Percentiles rank a stretch among this genome's conserved stretches.
These are phyloP conservation scores for Aplochiton taeniatus DNA, from an alignment of 2,797 vertebrate genomes.

Conservation along the genomic window DNA sequence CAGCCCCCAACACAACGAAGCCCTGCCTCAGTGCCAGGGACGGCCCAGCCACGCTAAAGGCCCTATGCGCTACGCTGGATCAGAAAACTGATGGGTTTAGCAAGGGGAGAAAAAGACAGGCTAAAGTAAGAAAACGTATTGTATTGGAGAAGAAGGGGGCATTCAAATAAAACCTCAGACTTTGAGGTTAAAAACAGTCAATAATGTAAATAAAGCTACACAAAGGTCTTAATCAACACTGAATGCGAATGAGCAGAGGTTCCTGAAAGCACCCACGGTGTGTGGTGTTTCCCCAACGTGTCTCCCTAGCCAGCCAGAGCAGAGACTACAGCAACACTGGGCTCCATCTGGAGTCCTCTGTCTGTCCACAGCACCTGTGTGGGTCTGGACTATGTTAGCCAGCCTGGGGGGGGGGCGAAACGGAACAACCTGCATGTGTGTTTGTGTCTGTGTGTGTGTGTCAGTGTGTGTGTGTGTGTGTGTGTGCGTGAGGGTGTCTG, in stretches of 20 bases:
- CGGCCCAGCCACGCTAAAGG: neutral
- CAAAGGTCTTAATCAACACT: too few relatives aligned
- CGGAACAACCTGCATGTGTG: conserved; percentile 1
- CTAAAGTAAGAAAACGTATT: conserved; percentile 14
- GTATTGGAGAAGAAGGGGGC: conserved; percentile 34
- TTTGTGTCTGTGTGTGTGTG: neutral
- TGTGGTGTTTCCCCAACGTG: too few relatives aligned
- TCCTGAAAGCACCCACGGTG: too few relatives aligned
- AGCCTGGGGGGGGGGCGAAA: conserved; percentile 20
- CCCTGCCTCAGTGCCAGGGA: neutral
- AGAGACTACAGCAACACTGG: neutral
- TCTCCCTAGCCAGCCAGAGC: neutral
- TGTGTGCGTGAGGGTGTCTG: neutral
- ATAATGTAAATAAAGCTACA: too few relatives aligned
- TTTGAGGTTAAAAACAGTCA: too few relatives aligned
- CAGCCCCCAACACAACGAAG: conserved; percentile 33
- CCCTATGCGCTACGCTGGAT: neutral
- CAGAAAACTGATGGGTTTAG: neutral
- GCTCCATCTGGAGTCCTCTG: conserved; percentile 1
- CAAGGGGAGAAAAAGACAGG: neutral
- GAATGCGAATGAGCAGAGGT: too few relatives aligned
- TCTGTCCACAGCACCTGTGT: neutral
- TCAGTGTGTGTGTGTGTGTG: neutral
- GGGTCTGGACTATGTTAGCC: conserved; percentile 6
- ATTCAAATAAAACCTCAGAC: too few relatives aligned